A percentile compares a stretch with the other conserved stretches of the same genome.
Conservation (phyloP, 64 coral and sea anemone species). For the Hydrozoanthus tunicans region DNA sequence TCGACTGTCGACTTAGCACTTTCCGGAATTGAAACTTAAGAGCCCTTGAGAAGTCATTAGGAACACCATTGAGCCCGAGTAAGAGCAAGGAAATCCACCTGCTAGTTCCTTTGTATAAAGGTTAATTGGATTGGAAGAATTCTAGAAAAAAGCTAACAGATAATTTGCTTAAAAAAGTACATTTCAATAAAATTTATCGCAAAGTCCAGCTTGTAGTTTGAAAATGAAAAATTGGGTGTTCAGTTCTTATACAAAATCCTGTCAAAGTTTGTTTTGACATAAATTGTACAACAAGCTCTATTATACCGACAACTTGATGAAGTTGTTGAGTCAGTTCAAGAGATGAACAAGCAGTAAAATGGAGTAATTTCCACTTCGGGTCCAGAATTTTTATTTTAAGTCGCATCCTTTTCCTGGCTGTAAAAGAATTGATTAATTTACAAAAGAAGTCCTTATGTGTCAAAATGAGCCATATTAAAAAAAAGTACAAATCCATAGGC, state of each 20-base stretch:
- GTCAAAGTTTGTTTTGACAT: not conserved
- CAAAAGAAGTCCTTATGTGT: no score
- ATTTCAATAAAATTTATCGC: not conserved
- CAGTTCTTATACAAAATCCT: not conserved
- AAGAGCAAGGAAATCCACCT: not conserved
- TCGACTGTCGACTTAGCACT: not conserved
- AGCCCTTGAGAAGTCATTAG: not conserved
- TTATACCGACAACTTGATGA: not conserved
- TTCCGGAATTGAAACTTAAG: not conserved
- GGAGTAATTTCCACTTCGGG: no score
- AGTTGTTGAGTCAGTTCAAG: no score
- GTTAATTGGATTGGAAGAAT: not conserved
- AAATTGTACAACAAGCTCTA: not conserved
- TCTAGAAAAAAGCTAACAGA: not conserved
- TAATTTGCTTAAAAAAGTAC: not conserved
- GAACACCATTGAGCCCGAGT: not conserved
- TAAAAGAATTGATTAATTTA: no score
- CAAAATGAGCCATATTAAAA: no score
- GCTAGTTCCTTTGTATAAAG: not conserved
- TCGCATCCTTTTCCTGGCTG: no score
- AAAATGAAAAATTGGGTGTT: not conserved
- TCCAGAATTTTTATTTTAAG: no score
- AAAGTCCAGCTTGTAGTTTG: not conserved
- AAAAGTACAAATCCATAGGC: no score
- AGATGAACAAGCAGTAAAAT: no score